Evolutionary conservation across 2,113 vertebrate genomes (phyloP).

Genomic region (Brachionichthys hirsutus): DNA sequence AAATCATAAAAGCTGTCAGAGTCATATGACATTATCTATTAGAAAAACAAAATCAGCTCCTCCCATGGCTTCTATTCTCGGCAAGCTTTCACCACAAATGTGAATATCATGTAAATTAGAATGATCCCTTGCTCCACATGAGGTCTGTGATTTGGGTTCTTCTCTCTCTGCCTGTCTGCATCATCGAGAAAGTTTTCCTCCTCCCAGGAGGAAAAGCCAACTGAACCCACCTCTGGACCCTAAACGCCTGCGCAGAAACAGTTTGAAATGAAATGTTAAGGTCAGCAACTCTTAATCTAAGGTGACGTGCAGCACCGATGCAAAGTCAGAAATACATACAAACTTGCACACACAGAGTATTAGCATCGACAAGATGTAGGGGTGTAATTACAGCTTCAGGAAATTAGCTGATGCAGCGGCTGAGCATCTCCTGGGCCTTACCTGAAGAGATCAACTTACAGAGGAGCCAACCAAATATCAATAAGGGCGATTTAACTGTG

Average conservation of each 20-base stretch:
- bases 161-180: no score
- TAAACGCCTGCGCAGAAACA: constrained; percentile 11
- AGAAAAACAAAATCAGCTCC: no score
- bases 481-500: constrained; percentile 53
- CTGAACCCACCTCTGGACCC: not conserved
- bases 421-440: constrained; percentile 44
- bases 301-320: not conserved
- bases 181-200: no score
- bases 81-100: no score
- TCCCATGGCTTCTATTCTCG: no score
- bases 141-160: no score
- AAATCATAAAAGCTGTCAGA: no score
- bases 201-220: no score
- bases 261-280: constrained; percentile 15
- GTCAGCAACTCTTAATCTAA: constrained; percentile 42
- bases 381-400: constrained; percentile 49
- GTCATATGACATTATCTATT: no score
- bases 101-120: no score
- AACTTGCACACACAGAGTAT: constrained; percentile 15
- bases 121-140: no score
- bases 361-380: constrained; percentile 30
- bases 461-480: constrained; percentile 64
- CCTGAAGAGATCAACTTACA: constrained; percentile 60
- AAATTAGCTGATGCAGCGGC: constrained; percentile 64
- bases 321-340: constrained; percentile 26